Evolutionary conservation across 2,888 invertebrate genomes (phyloP).

Genomic region (Drosophila borealis): DNA sequence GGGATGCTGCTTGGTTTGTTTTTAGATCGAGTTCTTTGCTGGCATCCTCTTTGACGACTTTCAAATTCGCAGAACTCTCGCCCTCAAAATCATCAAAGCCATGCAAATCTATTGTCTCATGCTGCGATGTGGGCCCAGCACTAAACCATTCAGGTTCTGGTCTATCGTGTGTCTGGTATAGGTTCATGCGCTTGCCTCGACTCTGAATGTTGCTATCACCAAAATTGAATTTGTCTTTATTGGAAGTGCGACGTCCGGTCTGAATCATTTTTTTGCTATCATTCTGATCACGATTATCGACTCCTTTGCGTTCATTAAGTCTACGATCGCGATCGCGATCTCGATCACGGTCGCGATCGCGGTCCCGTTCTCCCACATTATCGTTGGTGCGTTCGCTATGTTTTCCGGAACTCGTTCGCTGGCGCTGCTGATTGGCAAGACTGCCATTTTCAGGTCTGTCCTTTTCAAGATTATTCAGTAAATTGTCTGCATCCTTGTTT

Average conservation of each 20-base stretch:
- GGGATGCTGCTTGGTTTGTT: background rate
- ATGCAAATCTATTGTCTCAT: slow-evolving; percentile 96
- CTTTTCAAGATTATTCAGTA: slow-evolving; percentile 34
- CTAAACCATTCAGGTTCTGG: slow-evolving; percentile 96
- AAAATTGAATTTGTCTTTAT: slow-evolving; percentile 54
- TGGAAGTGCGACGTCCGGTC: slow-evolving; percentile 45
- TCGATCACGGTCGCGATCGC: slow-evolving; percentile 24
- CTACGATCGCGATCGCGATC: slow-evolving; percentile 86
- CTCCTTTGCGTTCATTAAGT: slow-evolving; percentile 86
- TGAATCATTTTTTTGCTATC: slow-evolving; percentile 63
- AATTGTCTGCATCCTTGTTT: slow-evolving; percentile 64
- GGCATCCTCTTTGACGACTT: slow-evolving; percentile 2
- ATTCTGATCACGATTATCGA: slow-evolving; percentile 44
- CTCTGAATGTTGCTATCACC: slow-evolving; percentile 23
- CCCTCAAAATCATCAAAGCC: slow-evolving; percentile 92
- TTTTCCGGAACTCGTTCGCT: slow-evolving; percentile 47
- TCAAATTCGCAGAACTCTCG: slow-evolving; percentile 44
- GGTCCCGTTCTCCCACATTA: slow-evolving; percentile 21
- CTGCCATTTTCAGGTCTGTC: slow-evolving; percentile 42
- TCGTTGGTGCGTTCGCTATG: slow-evolving; percentile 37
- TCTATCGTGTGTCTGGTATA: slow-evolving; percentile 85
- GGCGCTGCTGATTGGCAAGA: slow-evolving; percentile 42
- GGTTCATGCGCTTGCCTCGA: slow-evolving; percentile 51
- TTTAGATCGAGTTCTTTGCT: slow-evolving; percentile 12
- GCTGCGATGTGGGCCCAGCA: slow-evolving; percentile 94